Evolutionary conservation across 2,888 invertebrate genomes (phyloP).

Genomic region (Ectobius pallidus): DNA sequence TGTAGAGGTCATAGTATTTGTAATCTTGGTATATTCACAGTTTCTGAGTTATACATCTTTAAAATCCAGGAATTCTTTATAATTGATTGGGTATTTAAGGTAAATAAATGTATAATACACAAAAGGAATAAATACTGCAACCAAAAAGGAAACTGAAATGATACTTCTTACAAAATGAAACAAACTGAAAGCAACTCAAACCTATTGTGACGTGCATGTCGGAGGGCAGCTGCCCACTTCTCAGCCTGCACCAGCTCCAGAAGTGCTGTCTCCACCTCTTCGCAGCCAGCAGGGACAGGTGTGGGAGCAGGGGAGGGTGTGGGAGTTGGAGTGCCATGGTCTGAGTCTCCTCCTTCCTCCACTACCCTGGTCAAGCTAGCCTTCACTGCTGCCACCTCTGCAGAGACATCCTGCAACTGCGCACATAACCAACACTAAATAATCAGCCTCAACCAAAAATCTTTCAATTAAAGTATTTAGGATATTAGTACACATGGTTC

Average conservation of each 20-base stretch:
- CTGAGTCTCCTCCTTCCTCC: conserved; percentile 64
- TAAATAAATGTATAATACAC: no score
- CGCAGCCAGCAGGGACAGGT: conserved; percentile 42
- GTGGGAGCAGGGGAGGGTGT: conserved; percentile 54
- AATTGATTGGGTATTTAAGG: no score
- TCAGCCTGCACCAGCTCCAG: conserved; percentile 63
- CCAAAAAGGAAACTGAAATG: no score
- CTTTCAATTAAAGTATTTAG: no score
- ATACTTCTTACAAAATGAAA: not conserved
- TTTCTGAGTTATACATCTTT: no score
- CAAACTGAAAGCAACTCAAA: conserved; percentile 2
- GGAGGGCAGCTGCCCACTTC: conserved; percentile 73
- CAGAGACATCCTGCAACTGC: conserved; percentile 68
- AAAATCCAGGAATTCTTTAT: no score
- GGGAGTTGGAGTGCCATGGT: conserved; percentile 69
- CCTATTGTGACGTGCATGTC: conserved; percentile 60
- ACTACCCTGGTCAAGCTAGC: conserved; percentile 63
- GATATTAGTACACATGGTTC: no score
- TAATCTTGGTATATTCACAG: no score
- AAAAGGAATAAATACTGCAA: no score
- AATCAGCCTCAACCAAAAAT: no score
- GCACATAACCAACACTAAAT: not conserved
- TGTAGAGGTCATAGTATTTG: no score
- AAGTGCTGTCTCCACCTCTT: conserved; percentile 56
- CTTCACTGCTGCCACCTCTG: conserved; percentile 64